Base-by-base conservation (phyloP, 2,888 invertebrate species). In the Zhengitettix transpicula region DNA sequence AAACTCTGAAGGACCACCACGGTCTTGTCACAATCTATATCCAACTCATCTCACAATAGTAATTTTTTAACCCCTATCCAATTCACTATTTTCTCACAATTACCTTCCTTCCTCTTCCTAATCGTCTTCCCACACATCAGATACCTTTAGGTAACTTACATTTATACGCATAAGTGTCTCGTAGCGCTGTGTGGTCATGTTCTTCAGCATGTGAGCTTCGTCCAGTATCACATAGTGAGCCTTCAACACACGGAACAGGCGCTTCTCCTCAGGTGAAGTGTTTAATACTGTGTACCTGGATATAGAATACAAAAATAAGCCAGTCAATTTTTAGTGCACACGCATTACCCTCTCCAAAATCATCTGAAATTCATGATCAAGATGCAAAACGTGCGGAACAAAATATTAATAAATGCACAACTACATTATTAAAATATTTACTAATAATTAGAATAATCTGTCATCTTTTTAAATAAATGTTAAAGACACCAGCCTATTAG, bases 171-270 rank as follows among this genome's bases (percentile, higher is more conserved):
- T 86, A 59, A 97, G 77, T 71, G 90, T 87, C 67, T 90, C 85
- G 69, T 92, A 97, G 66, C 97, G 79, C 68, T 87, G 85, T 0
- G 96, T 93, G 59, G 88, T 83, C 94, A 97, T 97, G 71, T 97
- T 98, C 73, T 98, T 98, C 44, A 98, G 76, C 94, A 97, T 95
- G 71, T 98, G 97, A 1, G 95, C 96, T 71, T 98, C 98, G 72
- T 98, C 98, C 71, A 96, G 96, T 28, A 98, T 79, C 0, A 95
- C 92, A 71, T 96, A 97, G 71, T 94, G 87, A 72, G 96, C 83
- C 55, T 83, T 82, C 59, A 76, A 67, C 47, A 94, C 88, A 61
- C 94, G 85, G 71, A 97, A 90, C 78, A 90, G 84, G 71, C 92
- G 88, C 61, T 93, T 86, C 69, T 90, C 90, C 68, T 96, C 96